These are phyloP conservation scores for Phymorhynchus buccinoides DNA, from an alignment of 1,140 invertebrate genomes.

Conservation along the genomic window DNA sequence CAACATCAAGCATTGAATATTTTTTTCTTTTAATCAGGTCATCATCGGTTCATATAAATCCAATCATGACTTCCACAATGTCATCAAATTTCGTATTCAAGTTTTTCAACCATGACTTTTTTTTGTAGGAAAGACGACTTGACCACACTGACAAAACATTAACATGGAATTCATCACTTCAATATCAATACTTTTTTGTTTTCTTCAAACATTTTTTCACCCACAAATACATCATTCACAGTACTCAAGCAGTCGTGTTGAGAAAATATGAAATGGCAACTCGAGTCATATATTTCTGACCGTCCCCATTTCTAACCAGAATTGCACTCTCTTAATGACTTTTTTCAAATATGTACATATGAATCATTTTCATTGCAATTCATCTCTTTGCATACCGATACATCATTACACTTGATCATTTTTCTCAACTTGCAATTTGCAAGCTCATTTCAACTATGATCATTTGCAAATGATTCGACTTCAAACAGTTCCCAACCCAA, in stretches of 20 bases:
- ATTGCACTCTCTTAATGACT: too few relatives aligned
- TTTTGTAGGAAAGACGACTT: not conserved
- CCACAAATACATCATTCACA: too few relatives aligned
- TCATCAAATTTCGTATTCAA: too few relatives aligned
- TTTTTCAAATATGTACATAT: not conserved
- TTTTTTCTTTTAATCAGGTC: not conserved
- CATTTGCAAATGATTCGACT: too few relatives aligned
- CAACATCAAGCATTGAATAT: not conserved
- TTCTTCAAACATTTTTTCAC: not conserved
- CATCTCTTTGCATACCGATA: not conserved
- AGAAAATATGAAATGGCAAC: too few relatives aligned
- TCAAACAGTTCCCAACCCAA: too few relatives aligned
- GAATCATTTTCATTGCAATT: not conserved
- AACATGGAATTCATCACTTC: not conserved
- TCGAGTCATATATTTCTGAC: too few relatives aligned
- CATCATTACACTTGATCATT: not conserved
- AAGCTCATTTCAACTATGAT: too few relatives aligned
- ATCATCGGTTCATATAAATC: not conserved
- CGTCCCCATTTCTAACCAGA: too few relatives aligned
- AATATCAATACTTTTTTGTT: slow-evolving; percentile 2
- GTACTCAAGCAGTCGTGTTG: too few relatives aligned
- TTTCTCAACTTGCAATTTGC: too few relatives aligned
- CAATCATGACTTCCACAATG: not conserved
- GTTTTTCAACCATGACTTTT: not conserved
- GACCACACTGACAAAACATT: too few relatives aligned